Conservation (phyloP, 2,113 vertebrate species). For the Charina bottae region DNA sequence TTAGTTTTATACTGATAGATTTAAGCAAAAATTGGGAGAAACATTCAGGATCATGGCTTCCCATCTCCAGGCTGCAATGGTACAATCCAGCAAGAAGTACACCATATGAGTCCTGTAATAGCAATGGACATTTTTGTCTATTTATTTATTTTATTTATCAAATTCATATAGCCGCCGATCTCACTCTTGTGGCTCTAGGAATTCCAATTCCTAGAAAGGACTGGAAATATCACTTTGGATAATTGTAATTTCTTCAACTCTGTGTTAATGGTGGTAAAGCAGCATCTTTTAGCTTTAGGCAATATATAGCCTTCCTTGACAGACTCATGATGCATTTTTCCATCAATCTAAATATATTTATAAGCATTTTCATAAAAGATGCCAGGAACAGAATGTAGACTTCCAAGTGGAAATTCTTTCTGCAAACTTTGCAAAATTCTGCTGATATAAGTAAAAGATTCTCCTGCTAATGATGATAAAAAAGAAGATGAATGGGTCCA, state of each 20-base stretch:
- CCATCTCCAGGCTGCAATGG: background rate
- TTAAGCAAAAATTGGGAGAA: too few relatives aligned
- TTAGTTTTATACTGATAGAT: background rate
- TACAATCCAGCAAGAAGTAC: background rate
- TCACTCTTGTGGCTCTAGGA: background rate
- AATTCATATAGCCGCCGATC: background rate
- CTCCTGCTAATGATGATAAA: conserved; percentile 52
- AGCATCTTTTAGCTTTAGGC: conserved; percentile 40
- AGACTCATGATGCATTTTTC: conserved; percentile 48
- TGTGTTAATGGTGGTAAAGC: conserved; percentile 42
- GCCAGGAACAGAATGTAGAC: conserved; percentile 67
- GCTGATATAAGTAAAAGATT: conserved; percentile 55
- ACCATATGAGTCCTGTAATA: background rate
- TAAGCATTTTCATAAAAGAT: conserved; percentile 58
- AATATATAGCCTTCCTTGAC: conserved; percentile 56
- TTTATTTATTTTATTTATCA: background rate
- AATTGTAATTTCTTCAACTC: conserved; percentile 21
- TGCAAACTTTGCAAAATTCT: conserved; percentile 53
- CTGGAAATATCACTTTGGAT: background rate
- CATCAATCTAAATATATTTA: conserved; percentile 54
- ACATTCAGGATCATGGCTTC: background rate
- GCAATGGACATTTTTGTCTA: background rate
- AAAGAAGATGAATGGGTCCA: conserved; percentile 26
- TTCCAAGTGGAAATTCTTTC: conserved; percentile 52
- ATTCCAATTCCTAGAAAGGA: background rate